Evolutionary conservation across 2,888 invertebrate genomes (phyloP).

Genomic region (Deroplatys truncata): DNA sequence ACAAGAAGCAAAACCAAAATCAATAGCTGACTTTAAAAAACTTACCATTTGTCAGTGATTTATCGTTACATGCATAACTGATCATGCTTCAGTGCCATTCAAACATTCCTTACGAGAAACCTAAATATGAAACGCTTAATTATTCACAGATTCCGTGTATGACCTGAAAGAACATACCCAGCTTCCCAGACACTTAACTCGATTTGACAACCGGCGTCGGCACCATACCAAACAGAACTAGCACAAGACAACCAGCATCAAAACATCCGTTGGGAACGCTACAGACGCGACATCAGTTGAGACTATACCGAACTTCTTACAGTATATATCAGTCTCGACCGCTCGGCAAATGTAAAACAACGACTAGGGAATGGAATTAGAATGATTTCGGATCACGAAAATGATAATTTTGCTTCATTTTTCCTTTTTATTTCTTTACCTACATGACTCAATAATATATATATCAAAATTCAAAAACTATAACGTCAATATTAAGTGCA

Average conservation of each 20-base stretch:
- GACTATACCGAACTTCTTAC: background rate
- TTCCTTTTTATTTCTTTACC: too few species aligned
- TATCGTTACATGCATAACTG: background rate
- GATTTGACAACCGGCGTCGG: background rate
- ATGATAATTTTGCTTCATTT: too few species aligned
- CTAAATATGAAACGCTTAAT: background rate
- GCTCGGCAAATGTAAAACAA: background rate
- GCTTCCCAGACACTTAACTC: background rate
- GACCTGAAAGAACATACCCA: background rate
- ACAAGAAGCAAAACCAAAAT: conserved; percentile 12
- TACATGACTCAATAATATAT: too few species aligned
- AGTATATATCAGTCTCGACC: background rate
- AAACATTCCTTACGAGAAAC: background rate
- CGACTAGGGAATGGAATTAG: background rate
- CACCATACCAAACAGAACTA: background rate
- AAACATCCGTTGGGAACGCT: background rate
- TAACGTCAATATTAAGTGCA: too few species aligned
- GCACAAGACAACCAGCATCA: background rate
- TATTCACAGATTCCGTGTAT: background rate
- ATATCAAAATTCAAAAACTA: too few species aligned
- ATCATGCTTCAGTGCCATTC: background rate
- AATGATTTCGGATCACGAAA: too few species aligned
- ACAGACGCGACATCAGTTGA: background rate
- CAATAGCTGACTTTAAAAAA: conserved; percentile 12
- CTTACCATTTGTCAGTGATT: background rate